Conservation (phyloP, 2,113 vertebrate species). For the Chionodraco myersi region DNA sequence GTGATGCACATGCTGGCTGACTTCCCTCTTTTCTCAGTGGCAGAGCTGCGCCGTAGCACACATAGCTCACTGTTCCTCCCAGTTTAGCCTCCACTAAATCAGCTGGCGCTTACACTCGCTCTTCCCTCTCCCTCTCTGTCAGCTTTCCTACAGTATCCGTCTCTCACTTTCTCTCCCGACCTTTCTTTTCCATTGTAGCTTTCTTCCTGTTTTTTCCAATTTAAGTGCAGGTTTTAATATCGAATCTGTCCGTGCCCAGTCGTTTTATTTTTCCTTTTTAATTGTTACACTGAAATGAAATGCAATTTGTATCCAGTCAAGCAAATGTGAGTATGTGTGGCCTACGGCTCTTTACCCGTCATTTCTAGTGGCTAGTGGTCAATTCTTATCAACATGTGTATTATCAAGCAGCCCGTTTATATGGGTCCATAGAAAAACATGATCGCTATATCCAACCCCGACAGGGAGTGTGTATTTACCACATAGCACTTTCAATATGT, state of each 20-base stretch:
- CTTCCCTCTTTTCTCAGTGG: slow-evolving; percentile 44
- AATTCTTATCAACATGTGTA: slow-evolving; percentile 8
- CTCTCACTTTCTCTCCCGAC: neutral
- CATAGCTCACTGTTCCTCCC: slow-evolving; percentile 65
- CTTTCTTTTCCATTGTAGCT: neutral
- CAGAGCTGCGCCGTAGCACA: slow-evolving; percentile 52
- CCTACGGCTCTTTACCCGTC: neutral
- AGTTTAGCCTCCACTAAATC: slow-evolving; percentile 63
- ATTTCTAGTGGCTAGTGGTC: slow-evolving; percentile 5
- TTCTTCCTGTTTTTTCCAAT: neutral
- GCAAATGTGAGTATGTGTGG: neutral
- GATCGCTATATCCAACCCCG: slow-evolving; percentile 8
- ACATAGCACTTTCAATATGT: slow-evolving; percentile 34
- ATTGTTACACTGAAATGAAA: neutral
- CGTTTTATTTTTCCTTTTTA: neutral
- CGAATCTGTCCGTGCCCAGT: neutral
- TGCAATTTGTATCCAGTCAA: neutral
- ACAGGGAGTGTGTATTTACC: slow-evolving; percentile 21
- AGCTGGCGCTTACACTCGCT: slow-evolving; percentile 35
- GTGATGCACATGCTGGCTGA: slow-evolving; percentile 52
- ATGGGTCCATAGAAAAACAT: slow-evolving; percentile 24
- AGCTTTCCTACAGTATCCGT: slow-evolving; percentile 2
- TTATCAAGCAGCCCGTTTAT: slow-evolving; percentile 23
- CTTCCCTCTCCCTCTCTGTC: slow-evolving; percentile 16
- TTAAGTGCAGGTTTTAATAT: slow-evolving; percentile 3